A percentile compares a stretch with the other conserved stretches of the same genome.
Evolutionary conservation across 1,140 invertebrate genomes (phyloP).

Genomic region (Drosophila pseudoobscura): DNA sequence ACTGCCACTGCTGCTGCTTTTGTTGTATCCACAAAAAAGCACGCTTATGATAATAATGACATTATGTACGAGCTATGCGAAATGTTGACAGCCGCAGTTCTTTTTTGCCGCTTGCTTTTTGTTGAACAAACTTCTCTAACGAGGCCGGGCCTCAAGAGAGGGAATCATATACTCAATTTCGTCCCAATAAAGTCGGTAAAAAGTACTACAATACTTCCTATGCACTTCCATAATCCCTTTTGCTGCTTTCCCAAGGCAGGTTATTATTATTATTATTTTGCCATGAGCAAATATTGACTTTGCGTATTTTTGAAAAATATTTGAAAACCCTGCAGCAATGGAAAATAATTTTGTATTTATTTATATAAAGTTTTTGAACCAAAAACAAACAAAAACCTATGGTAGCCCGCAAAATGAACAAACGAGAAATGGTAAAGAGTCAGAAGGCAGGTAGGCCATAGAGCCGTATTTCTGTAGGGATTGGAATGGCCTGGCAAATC

Average conservation of each 20-base stretch:
- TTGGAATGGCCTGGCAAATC: slow-evolving; percentile 1
- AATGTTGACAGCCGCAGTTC: slow-evolving; percentile 41
- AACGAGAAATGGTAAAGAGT: slow-evolving; percentile 29
- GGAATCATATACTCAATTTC: slow-evolving; percentile 1
- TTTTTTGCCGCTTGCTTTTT: slow-evolving; percentile 31
- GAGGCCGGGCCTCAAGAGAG: slow-evolving; percentile 37
- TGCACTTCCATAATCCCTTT: too few relatives aligned
- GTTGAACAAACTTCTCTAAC: slow-evolving; percentile 68
- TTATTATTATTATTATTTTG: slow-evolving; percentile 12
- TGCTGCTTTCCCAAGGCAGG: slow-evolving; percentile 10
- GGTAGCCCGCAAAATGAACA: slow-evolving; percentile 52
- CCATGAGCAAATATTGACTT: slow-evolving; percentile 57
- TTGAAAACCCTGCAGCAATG: slow-evolving; percentile 24
- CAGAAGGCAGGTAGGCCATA: slow-evolving; percentile 10
- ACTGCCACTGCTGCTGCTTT: slow-evolving; percentile 53
- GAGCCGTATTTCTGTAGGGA: slow-evolving; percentile 6
- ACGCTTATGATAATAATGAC: slow-evolving; percentile 80
- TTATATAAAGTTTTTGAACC: slow-evolving; percentile 49
- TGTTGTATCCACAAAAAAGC: slow-evolving; percentile 82
- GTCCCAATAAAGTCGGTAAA: too few relatives aligned
- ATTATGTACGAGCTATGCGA: slow-evolving; percentile 56
- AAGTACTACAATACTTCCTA: too few relatives aligned
- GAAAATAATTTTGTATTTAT: slow-evolving; percentile 39
- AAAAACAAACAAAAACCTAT: slow-evolving; percentile 55
- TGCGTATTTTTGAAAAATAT: slow-evolving; percentile 67